Evolutionary conservation across 2,888 invertebrate species (phyloP).

Genomic region (Pristionchus maxplancki): DNA sequence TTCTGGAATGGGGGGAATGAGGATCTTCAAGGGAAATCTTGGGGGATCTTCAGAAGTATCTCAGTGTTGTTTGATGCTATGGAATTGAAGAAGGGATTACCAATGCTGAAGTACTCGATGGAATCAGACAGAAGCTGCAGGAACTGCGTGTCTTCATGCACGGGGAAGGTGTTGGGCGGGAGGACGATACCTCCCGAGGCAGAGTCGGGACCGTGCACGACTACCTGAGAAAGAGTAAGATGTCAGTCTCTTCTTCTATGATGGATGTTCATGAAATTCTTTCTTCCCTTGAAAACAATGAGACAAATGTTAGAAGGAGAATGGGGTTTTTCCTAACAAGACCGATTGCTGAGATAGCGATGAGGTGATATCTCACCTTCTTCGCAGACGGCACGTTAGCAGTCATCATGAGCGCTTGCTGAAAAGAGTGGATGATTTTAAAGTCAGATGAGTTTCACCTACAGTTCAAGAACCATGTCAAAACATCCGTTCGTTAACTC

Average conservation of each 20-base stretch:
- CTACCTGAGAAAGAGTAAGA: slow-evolving; percentile 58
- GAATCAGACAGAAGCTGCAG: slow-evolving; percentile 89
- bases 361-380: slow-evolving; percentile 86
- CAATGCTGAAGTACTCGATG: slow-evolving; percentile 96
- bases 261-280: too few species aligned
- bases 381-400: slow-evolving; percentile 99
- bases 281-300: too few species aligned
- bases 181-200: slow-evolving; percentile 89
- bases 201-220: slow-evolving; percentile 80
- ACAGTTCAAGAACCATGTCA: neutral
- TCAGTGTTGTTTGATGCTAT: too few species aligned
- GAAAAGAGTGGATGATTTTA: slow-evolving; percentile 56
- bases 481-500: neutral
- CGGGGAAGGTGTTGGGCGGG: slow-evolving; percentile 84
- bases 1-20: neutral
- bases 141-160: slow-evolving; percentile 83
- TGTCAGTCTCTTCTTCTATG: too few species aligned
- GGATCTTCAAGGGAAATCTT: neutral
- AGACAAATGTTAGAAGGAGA: too few species aligned
- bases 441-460: neutral
- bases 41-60: neutral
- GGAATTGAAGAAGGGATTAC: too few species aligned
- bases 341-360: too few species aligned
- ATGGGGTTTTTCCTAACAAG: too few species aligned
- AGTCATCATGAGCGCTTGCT: slow-evolving; percentile 92